These are phyloP conservation scores for Indicator maculatus DNA, from an alignment of 2,113 vertebrate species.

Conservation along the genomic window DNA sequence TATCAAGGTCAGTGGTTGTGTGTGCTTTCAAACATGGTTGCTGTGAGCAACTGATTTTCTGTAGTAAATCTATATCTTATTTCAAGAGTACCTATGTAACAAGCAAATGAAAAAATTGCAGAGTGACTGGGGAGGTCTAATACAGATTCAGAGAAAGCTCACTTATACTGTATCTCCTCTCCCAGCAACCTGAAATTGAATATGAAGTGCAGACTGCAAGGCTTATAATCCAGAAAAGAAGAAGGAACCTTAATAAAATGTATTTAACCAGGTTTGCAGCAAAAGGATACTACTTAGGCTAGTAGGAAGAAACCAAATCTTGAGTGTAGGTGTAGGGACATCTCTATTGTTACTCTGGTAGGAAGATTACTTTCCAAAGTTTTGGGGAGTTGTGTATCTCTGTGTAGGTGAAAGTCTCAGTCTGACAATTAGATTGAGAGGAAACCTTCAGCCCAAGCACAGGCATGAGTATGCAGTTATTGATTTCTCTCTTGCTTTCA, in stretches of 20 bases:
- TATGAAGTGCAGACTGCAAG: background rate
- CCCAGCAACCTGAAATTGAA: background rate
- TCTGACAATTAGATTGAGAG: background rate
- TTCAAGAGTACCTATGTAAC: background rate
- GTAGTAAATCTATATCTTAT: conserved; percentile 13
- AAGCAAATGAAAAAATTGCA: conserved; percentile 3
- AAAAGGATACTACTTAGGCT: background rate
- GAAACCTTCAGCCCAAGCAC: background rate
- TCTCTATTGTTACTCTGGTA: rapidly evolving
- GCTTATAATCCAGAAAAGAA: background rate
- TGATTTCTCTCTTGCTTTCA: background rate
- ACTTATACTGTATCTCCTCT: background rate
- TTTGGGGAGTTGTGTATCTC: background rate
- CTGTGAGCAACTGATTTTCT: background rate
- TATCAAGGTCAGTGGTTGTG: background rate
- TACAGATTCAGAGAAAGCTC: background rate
- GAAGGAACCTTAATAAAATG: background rate
- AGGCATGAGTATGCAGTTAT: rapidly evolving
- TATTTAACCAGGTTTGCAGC: background rate
- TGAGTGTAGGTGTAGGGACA: background rate
- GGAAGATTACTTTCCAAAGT: background rate
- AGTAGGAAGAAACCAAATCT: background rate
- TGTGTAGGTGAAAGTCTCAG: rapidly evolving
- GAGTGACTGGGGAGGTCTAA: background rate
- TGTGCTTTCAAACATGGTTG: background rate